Evolutionary conservation across 2,888 invertebrate species (phyloP).

Genomic region (Cancer borealis): DNA sequence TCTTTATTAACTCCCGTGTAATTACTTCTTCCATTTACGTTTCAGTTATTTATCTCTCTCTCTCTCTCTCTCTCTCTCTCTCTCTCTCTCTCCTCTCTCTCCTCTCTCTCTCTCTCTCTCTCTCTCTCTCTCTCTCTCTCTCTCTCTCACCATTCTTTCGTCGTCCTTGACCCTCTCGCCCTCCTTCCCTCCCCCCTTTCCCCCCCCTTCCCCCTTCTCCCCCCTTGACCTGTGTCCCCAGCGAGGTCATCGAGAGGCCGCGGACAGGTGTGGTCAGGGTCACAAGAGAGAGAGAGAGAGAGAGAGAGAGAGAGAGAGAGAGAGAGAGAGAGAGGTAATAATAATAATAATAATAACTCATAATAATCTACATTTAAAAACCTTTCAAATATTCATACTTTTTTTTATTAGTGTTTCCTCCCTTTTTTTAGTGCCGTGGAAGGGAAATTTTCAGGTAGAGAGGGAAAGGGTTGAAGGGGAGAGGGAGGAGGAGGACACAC

Average conservation of each 20-base stretch:
- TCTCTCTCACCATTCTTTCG: background rate
- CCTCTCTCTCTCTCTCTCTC: conserved; percentile 24
- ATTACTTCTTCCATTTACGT: too few species aligned
- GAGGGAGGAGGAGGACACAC: too few species aligned
- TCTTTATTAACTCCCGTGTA: too few species aligned
- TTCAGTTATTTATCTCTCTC: background rate
- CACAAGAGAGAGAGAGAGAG: conserved; percentile 39
- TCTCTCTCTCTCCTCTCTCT: conserved; percentile 33
- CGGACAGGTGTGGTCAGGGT: background rate
- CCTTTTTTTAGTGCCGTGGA: too few species aligned
- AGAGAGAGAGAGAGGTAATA: background rate
- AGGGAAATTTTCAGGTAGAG: too few species aligned
- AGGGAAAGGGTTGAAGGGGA: too few species aligned
- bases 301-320: conserved; percentile 40
- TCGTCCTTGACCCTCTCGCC: background rate
- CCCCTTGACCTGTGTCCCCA: background rate
- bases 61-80: conserved; percentile 32
- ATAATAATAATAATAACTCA: background rate
- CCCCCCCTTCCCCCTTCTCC: background rate
- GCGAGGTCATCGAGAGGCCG: background rate
- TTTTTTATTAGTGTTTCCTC: too few species aligned
- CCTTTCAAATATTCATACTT: too few species aligned
- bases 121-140: conserved; percentile 13
- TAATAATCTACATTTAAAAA: background rate
- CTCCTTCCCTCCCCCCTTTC: background rate